Evolutionary conservation across 2,113 vertebrate species (phyloP).

Genomic region (Tachuris rubrigastra): DNA sequence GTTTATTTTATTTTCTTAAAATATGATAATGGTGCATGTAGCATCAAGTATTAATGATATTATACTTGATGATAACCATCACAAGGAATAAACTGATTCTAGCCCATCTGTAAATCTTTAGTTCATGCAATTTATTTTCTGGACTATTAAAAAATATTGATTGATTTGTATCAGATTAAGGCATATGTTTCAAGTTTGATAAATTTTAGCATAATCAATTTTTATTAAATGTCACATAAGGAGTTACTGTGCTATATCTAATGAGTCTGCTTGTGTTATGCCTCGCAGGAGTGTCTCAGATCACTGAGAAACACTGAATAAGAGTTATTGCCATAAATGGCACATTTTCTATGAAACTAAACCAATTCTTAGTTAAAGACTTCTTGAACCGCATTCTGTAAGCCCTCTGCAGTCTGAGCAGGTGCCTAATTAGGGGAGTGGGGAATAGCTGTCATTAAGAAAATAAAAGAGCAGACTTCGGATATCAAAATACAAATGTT

Average conservation of each 20-base stretch:
- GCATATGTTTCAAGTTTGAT: neutral
- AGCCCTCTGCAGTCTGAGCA: neutral
- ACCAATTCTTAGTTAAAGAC: neutral
- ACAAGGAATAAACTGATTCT: neutral
- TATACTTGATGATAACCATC: neutral
- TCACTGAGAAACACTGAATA: neutral
- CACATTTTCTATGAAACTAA: neutral
- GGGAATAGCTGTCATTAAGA: neutral
- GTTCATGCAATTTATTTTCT: neutral
- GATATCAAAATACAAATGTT: neutral
- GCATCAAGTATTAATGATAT: neutral
- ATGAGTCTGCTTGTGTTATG: neutral
- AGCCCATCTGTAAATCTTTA: neutral
- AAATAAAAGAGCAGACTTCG: neutral
- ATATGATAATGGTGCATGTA: neutral
- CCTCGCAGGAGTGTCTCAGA: neutral
- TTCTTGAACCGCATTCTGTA: neutral
- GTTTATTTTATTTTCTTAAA: neutral
- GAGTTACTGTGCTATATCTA: neutral
- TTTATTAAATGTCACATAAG: neutral
- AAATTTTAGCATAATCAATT: neutral
- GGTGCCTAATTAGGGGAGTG: accelerated
- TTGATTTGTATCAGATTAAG: neutral
- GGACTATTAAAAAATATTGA: neutral
- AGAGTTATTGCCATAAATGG: neutral